These are phyloP conservation scores for Carassius gibelio DNA, from an alignment of 2,113 vertebrate species.

Conservation along the genomic window DNA sequence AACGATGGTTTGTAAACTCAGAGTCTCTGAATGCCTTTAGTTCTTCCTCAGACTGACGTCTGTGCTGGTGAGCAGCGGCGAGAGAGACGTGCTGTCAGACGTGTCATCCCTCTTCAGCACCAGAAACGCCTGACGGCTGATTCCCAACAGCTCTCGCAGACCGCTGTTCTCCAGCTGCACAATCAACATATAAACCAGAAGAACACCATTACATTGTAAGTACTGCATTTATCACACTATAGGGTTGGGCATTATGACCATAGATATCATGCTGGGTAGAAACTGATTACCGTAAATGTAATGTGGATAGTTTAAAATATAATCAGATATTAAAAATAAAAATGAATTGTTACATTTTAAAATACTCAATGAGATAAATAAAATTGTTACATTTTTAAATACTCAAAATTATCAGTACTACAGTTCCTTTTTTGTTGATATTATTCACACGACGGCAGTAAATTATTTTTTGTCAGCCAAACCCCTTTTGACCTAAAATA, in stretches of 20 bases:
- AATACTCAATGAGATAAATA: too few species aligned
- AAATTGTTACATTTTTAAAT: too few species aligned
- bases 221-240: background rate
- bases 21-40: slow-evolving; percentile 67
- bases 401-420: too few species aligned
- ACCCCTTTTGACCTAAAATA: background rate
- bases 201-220: background rate
- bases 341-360: too few species aligned
- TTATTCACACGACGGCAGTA: background rate
- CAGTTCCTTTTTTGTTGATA: background rate
- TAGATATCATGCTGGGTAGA: background rate
- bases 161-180: slow-evolving; percentile 88
- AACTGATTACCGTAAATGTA: background rate
- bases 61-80: slow-evolving; percentile 83
- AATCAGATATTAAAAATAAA: too few species aligned
- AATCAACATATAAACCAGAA: background rate
- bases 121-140: slow-evolving; percentile 93
- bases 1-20: background rate
- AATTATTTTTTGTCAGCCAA: background rate
- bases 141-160: slow-evolving; percentile 92
- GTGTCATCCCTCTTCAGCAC: slow-evolving; percentile 86
- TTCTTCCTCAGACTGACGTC: slow-evolving; percentile 90
- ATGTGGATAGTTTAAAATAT: background rate
- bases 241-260: background rate
- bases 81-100: slow-evolving; percentile 86